Percentiles rank a stretch among this genome's conserved stretches.
Evolutionary conservation across 53 echinoderm and acorn worm genomes (phyloP).

Genomic region (Holothuria leucospilota): DNA sequence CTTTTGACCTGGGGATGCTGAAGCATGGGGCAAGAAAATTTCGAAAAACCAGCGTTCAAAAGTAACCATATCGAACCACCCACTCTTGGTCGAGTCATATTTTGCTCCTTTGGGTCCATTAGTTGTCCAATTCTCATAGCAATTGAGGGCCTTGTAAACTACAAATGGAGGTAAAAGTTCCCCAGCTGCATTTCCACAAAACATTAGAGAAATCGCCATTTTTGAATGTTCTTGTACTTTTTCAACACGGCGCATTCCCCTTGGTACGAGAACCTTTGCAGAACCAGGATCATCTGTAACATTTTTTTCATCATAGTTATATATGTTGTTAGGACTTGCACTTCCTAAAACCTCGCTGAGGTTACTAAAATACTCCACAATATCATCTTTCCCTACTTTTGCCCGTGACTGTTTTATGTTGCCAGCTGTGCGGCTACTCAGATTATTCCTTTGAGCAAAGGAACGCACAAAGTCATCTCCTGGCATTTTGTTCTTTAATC

Average conservation of each 20-base stretch:
- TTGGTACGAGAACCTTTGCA: neutral
- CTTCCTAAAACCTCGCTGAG: neutral
- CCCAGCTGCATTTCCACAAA: neutral
- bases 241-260: neutral
- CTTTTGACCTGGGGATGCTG: neutral
- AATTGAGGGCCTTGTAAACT: conserved; percentile 5
- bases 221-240: neutral
- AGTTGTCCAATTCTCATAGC: conserved; percentile 25
- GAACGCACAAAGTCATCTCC: conserved; percentile 26
- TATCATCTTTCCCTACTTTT: conserved; percentile 1
- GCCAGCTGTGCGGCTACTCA: neutral
- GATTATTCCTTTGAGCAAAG: neutral
- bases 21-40: conserved; percentile 21
- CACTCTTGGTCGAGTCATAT: neutral
- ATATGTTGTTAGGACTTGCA: neutral
- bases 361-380: neutral
- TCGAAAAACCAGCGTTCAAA: conserved; percentile 29
- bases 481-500: conserved; percentile 9
- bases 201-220: neutral
- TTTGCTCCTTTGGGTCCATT: neutral
- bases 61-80: conserved; percentile 25
- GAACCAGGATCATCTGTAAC: conserved; percentile 26
- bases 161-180: neutral
- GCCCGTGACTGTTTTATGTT: conserved; percentile 27
- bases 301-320: conserved; percentile 33